phyloP scores from a whole-genome alignment of 2,888 invertebrate genomes.

The Cantharis rufa region DNA sequence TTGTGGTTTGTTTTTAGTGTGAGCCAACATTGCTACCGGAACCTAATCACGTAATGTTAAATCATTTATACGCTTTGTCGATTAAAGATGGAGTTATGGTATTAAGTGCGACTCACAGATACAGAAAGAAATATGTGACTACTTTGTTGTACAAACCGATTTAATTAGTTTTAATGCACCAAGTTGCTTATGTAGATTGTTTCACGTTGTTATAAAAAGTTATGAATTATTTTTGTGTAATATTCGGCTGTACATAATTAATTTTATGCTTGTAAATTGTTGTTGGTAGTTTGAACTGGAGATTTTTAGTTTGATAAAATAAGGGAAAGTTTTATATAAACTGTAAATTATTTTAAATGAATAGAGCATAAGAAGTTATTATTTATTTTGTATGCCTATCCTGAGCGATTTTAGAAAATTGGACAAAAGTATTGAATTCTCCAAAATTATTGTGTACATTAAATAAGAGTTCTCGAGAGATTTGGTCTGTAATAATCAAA shows the following conservation, averaged over 20 bases:
- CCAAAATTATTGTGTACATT: too few relatives aligned
- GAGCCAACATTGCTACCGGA: slow-evolving; percentile 99
- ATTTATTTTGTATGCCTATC: neutral
- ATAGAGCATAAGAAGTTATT: neutral
- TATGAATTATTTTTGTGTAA: neutral
- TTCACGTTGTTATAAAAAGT: neutral
- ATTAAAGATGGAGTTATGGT: slow-evolving; percentile 99
- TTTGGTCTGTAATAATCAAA: too few relatives aligned
- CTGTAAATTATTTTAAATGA: neutral
- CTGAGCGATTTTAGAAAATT: neutral
- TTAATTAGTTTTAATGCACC: slow-evolving; percentile 54
- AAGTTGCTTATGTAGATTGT: slow-evolving; percentile 4
- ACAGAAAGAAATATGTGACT: slow-evolving; percentile 99
- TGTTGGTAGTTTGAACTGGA: neutral
- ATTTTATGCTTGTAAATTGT: neutral
- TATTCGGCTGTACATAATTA: neutral
- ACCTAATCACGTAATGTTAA: slow-evolving; percentile 99
- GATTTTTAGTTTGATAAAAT: neutral
- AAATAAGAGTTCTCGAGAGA: too few relatives aligned
- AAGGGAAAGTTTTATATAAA: neutral
- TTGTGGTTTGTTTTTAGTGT: slow-evolving; percentile 71
- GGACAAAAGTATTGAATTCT: too few relatives aligned
- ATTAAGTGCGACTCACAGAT: slow-evolving; percentile 95
- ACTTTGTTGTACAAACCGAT: slow-evolving; percentile 98
- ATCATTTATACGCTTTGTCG: slow-evolving; percentile 98